A percentile compares a stretch with the other conserved stretches of the same genome.
phyloP scores from a whole-genome alignment of 2,113 vertebrate genomes.

The Coptodon bakossiorum region DNA sequence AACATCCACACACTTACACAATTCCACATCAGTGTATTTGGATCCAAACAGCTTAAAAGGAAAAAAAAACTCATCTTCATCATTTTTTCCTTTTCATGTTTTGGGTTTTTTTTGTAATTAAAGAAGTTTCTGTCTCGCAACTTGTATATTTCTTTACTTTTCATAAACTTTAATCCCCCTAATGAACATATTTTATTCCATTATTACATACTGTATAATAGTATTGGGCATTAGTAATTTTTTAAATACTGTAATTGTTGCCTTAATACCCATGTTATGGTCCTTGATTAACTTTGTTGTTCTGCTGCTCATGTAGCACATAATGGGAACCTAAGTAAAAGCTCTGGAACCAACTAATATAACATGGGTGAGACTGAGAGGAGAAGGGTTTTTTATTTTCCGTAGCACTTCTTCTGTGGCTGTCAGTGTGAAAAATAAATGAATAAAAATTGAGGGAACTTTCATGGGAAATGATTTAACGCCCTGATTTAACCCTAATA shows the following conservation, averaged over 20 bases:
- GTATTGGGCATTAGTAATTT: background rate
- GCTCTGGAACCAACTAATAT: background rate
- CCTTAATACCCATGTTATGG: background rate
- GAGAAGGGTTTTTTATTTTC: rapidly evolving
- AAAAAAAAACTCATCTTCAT: background rate
- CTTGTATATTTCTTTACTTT: background rate
- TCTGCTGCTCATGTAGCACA: background rate
- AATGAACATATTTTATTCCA: background rate
- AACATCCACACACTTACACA: background rate
- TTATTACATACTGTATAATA: background rate
- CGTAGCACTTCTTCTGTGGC: rapidly evolving
- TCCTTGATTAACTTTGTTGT: background rate
- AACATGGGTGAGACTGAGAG: background rate
- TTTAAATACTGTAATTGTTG: background rate
- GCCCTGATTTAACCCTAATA: background rate
- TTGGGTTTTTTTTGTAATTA: background rate
- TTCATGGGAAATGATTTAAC: background rate
- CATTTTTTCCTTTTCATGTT: background rate
- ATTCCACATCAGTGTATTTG: background rate
- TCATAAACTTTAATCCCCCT: background rate
- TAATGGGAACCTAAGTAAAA: background rate
- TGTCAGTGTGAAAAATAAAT: background rate
- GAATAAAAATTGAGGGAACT: background rate
- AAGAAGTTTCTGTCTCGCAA: background rate
- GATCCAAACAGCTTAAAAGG: background rate